Base-by-base conservation (phyloP, 1,140 invertebrate genomes). In the Pararge aegeria region DNA sequence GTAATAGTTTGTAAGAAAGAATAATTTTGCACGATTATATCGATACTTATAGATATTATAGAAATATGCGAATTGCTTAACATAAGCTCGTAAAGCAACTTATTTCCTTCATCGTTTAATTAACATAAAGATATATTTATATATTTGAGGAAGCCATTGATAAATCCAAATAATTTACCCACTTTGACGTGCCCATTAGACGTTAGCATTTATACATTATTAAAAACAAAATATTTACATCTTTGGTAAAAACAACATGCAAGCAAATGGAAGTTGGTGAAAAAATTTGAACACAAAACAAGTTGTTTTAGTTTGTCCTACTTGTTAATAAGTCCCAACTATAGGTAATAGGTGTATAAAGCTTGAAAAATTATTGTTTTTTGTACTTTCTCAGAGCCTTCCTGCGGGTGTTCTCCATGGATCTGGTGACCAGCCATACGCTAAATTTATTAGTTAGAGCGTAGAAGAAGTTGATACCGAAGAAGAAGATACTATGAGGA, bases 401-500 rank as follows among this genome's bases (percentile, higher is more conserved):
- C 42, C 65, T 70, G 52, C 80, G 76, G 15, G 55, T 83, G 61
- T 93, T 94, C 40, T 93, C 84, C 92, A 94, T 92, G 0, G 91
- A 92, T 50, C 91, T 91, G 0, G 87, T 87, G 9, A 93, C 90
- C 2, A 94, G 56, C 92, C 92, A 94, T 0, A 91, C 69, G 0
- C 89, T 90, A 12, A 93, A 90, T 21, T 68, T 80, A 1, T 92
- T 91, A 5, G 91, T 92, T 0, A 92, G 64, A n/a, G 72, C 80
- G 5, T 90, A 72, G 7, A 94, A 66, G 1, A 59, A 70, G 16
- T 92, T 86, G 6, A 94, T 61, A n/a, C 90, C 66, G 7, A 86
- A 90, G 51, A 94, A 90, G 73, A 96, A 90, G 5, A 96, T 60
- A 5, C 91, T 90, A 70, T 97, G 96, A 0, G 95, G 95, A 6